Evolutionary conservation across 2,113 vertebrate species (phyloP).

Genomic region (Indicator indicator): DNA sequence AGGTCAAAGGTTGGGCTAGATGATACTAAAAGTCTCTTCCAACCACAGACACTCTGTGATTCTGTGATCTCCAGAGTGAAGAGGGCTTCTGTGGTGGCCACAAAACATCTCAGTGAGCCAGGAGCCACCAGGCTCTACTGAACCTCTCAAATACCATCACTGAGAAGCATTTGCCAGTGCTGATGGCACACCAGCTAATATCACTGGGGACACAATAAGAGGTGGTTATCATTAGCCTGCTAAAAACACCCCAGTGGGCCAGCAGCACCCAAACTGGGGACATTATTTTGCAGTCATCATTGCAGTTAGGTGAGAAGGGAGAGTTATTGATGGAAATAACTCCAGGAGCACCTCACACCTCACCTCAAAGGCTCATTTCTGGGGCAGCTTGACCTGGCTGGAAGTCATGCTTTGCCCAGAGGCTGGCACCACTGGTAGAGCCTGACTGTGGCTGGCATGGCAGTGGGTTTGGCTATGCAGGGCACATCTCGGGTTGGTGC

Average conservation of each 20-base stretch:
- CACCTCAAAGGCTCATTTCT: fast-evolving
- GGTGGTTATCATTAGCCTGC: constrained; percentile 37
- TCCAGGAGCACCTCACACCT: background rate
- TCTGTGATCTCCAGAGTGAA: too few relatives aligned
- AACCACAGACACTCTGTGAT: too few relatives aligned
- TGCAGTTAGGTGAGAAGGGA: background rate
- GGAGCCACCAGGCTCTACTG: fast-evolving
- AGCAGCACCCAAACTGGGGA: background rate
- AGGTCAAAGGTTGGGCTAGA: too few relatives aligned
- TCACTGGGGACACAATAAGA: constrained; percentile 20
- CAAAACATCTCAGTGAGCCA: background rate
- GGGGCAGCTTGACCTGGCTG: background rate
- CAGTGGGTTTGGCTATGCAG: background rate
- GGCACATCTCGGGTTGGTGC: background rate
- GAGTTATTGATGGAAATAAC: background rate
- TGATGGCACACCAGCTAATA: background rate
- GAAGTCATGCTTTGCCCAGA: fast-evolving
- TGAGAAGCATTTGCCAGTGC: background rate
- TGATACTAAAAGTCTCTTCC: too few relatives aligned
- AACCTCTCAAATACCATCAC: background rate
- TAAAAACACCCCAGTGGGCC: constrained; percentile 2
- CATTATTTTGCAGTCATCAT: background rate
- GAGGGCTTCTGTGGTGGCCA: fast-evolving
- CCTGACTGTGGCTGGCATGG: fast-evolving
- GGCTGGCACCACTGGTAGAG: background rate